Evolutionary conservation across 2,113 vertebrate genomes (phyloP).

Genomic region (Stegostoma tigrinum): DNA sequence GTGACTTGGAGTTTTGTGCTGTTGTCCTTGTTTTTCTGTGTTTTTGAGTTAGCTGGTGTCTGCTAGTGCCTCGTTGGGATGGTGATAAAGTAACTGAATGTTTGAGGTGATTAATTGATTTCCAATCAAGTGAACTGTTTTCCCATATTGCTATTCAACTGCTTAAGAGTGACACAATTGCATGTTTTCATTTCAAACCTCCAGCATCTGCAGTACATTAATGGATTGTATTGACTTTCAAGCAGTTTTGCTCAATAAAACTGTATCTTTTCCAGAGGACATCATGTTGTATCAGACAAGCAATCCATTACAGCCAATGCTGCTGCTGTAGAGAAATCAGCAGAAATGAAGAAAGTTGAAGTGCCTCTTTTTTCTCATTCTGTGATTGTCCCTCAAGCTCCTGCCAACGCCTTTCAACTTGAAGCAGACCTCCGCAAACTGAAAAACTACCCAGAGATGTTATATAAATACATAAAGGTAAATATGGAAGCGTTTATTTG

Average conservation of each 20-base stretch:
- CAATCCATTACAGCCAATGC: not conserved
- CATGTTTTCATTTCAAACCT: too few species aligned
- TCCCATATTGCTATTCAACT: too few species aligned
- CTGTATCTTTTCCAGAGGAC: not conserved
- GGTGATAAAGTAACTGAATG: too few species aligned
- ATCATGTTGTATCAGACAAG: not conserved
- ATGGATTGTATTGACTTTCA: not conserved
- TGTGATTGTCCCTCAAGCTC: constrained; percentile 59
- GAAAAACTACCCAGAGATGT: constrained; percentile 59
- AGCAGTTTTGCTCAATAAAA: not conserved
- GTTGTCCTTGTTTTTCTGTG: too few species aligned
- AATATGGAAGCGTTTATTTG: not conserved
- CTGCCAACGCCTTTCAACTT: constrained; percentile 82
- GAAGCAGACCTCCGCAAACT: constrained; percentile 83
- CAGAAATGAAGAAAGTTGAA: not conserved
- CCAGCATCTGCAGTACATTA: too few species aligned
- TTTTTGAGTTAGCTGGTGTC: too few species aligned
- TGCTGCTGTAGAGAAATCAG: not conserved
- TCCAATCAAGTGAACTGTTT: too few species aligned
- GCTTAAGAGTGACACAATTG: too few species aligned
- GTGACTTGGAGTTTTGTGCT: too few species aligned
- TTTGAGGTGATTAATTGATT: too few species aligned
- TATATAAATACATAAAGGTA: constrained; percentile 85
- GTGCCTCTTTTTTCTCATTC: constrained; percentile 30
- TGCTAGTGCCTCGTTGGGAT: too few species aligned